Evolutionary conservation across 2,113 vertebrate genomes (phyloP), one percentile per base, ranked within the genome.

Genomic region (Rhodinocichla rosea): DNA sequence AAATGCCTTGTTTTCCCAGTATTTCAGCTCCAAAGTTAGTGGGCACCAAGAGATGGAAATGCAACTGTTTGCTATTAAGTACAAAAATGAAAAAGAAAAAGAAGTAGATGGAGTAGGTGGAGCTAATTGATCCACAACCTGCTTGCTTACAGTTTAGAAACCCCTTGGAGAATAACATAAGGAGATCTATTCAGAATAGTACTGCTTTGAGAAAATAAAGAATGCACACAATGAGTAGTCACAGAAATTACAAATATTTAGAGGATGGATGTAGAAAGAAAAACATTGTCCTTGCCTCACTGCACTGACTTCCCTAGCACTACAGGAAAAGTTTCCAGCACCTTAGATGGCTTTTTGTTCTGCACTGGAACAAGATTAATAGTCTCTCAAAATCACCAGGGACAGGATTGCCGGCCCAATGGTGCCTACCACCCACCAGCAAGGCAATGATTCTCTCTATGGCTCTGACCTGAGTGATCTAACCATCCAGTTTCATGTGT

Each of bases 391-490:
- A 80, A 83, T n/a, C 59, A 69, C 11, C n/a, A 73, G 57, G 37
- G 59, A 28, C 44, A 56, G 30, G 40, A 62, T 24, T 81, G 50
- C 32, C 0, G 0, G 45, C 27, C 37, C 83, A 73, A 0, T 8
- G 68, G 57, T 64, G 44, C 56, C 57, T 42, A 13, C 52, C 64
- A 40, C 49, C 60, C 60, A 52, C 27, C 47, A 83, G 39, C 42
- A 28, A 44, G 20, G 59, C 50, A 57, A 0, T n/a, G 37, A 37
- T 44, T 57, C 37, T 62, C 55, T 62, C 84, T 9, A 40, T 4
- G 3, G 28, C 45, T 93, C 71, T 77, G 27, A 40, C 40, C 44
- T 18, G 11, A 83, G n/a, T 2, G 7, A 49, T 37, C 57, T 17
- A 81, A 15, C 64, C 45, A 40, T 22, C 33, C 40, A 27, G 33